These are phyloP conservation scores for Desmophyllum pertusum DNA, from an alignment of 92 coral and sea anemone species.

Conservation along the genomic window DNA sequence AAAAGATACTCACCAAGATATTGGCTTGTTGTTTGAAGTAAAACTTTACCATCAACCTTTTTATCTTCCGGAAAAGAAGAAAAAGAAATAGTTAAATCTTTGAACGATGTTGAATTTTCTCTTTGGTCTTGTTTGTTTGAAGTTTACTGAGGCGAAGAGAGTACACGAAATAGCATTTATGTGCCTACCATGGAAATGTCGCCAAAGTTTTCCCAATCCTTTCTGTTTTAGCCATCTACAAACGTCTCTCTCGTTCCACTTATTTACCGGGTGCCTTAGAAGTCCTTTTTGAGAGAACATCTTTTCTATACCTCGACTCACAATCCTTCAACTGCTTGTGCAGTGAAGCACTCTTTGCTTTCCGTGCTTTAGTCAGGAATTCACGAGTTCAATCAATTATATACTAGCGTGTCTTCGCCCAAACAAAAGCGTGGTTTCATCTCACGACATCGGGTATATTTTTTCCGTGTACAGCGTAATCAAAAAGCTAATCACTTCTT, in stretches of 20 bases:
- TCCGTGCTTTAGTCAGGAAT: neutral
- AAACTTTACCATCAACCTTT: conserved; percentile 32
- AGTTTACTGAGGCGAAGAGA: conserved; percentile 6
- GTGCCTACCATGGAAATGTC: conserved; percentile 36
- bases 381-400: conserved; percentile 1
- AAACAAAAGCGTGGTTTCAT: neutral
- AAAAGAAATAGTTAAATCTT: neutral
- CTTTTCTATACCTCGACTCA: neutral
- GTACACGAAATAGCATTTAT: neutral
- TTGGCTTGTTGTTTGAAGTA: conserved; percentile 40
- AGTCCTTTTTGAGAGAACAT: conserved; percentile 54
- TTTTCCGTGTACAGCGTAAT: conserved; percentile 8
- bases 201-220: conserved; percentile 31
- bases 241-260: conserved; percentile 47
- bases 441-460: neutral
- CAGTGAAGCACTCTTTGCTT: neutral
- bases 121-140: neutral
- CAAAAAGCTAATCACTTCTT: conserved; percentile 2
- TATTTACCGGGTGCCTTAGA: conserved; percentile 34
- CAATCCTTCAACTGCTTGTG: neutral
- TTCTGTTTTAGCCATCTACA: conserved; percentile 32
- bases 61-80: conserved; percentile 13
- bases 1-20: conserved; percentile 45
- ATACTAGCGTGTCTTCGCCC: conserved; percentile 3
- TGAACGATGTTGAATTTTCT: neutral